Conservation (phyloP, 53 echinoderm and acorn worm species). For the Apostichopus leukothele region DNA sequence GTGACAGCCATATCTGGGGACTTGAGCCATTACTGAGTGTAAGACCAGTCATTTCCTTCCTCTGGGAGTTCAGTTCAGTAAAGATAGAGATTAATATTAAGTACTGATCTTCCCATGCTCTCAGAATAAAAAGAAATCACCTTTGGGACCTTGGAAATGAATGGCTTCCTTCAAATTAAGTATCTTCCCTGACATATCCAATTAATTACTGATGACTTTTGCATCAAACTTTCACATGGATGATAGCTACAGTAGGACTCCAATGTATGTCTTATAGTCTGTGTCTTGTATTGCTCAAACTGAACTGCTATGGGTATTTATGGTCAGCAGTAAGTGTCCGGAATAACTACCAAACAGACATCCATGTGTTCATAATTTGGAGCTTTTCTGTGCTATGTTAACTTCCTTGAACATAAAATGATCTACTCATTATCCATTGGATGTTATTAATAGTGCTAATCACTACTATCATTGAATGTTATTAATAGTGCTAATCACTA, state of each 20-base stretch:
- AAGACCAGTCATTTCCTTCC: not conserved
- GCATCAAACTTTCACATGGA: not conserved
- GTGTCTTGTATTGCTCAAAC: too few relatives aligned
- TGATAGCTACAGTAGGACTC: not conserved
- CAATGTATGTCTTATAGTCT: too few relatives aligned
- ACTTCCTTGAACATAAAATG: too few relatives aligned
- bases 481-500: not conserved
- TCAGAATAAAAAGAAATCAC: not conserved
- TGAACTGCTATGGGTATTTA: too few relatives aligned
- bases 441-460: not conserved
- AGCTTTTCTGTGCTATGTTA: too few relatives aligned
- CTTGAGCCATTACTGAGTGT: not conserved
- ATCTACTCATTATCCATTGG: not conserved
- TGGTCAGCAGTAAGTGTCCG: too few relatives aligned
- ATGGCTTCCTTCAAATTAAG: conserved; percentile 21
- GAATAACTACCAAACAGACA: too few relatives aligned
- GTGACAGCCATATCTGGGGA: not conserved
- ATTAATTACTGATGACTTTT: conserved; percentile 14
- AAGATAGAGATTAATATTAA: too few relatives aligned
- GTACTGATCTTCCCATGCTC: too few relatives aligned
- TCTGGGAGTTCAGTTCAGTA: too few relatives aligned
- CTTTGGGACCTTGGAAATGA: conserved; percentile 29
- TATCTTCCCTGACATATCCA: conserved; percentile 22
- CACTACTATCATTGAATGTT: not conserved
- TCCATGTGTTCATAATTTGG: too few relatives aligned